Conservation (phyloP, 2,797 vertebrate species). For the Lepilemur ruficaudatus region DNA sequence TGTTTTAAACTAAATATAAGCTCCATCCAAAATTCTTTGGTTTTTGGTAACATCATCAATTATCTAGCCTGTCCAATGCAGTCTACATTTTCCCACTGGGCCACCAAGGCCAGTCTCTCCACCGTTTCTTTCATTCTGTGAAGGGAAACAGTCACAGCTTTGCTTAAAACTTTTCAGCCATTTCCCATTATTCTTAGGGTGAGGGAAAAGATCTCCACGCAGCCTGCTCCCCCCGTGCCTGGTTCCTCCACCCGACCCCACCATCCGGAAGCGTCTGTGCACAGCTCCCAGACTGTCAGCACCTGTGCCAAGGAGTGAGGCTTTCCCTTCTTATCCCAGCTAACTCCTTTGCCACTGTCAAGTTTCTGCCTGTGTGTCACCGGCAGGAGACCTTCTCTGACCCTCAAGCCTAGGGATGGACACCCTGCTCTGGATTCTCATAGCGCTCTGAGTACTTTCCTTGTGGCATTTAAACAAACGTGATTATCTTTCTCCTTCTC, state of each 20-base stretch:
- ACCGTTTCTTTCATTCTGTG: background rate
- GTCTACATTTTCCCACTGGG: background rate
- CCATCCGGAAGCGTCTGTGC: background rate
- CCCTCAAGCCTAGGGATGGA: background rate
- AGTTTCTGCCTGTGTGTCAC: background rate
- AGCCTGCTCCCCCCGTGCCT: background rate
- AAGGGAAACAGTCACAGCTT: background rate
- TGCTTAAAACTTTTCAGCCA: background rate
- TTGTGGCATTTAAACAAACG: too few relatives aligned
- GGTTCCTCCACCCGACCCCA: accelerated
- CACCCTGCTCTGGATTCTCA: background rate
- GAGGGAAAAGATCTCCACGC: accelerated
- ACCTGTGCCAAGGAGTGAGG: background rate
- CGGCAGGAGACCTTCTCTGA: background rate
- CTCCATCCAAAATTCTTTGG: background rate
- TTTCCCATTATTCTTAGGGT: background rate
- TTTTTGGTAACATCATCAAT: background rate
- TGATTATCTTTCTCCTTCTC: background rate
- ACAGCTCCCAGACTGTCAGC: background rate
- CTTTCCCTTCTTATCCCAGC: background rate
- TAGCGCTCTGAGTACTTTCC: background rate
- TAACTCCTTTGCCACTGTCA: background rate
- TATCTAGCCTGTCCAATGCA: background rate
- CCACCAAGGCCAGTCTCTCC: background rate
- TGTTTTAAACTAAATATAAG: background rate